Conservation (phyloP, 2,797 vertebrate species). For the Mus minutoides region DNA sequence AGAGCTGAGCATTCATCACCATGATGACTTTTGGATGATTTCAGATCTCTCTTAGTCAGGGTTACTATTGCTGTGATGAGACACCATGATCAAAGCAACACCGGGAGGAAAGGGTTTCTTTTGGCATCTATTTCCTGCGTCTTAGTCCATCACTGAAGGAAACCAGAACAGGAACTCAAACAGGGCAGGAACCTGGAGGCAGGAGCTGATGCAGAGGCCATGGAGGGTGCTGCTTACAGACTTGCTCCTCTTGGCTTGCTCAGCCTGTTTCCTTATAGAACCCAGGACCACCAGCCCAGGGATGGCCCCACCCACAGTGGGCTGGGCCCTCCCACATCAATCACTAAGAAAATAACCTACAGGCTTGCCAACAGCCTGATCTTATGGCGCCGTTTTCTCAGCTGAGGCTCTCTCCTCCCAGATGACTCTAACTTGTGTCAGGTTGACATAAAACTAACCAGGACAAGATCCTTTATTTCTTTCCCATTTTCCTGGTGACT, state of each 20-base stretch:
- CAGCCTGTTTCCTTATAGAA: not conserved
- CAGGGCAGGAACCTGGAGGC: not conserved
- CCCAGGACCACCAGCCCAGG: not conserved
- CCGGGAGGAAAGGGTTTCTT: not conserved
- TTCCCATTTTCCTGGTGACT: not conserved
- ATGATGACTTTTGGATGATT: not conserved
- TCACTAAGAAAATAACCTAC: not conserved
- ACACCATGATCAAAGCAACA: not conserved
- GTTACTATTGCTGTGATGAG: too few species aligned
- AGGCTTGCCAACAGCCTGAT: not conserved
- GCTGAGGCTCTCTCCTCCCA: not conserved
- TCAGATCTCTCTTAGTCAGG: not conserved
- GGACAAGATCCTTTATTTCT: not conserved
- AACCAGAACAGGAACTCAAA: not conserved
- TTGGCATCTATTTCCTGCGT: not conserved
- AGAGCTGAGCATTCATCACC: not conserved
- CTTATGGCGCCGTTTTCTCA: not conserved
- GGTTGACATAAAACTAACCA: too few species aligned
- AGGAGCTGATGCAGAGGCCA: not conserved
- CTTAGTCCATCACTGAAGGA: not conserved
- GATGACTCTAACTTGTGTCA: not conserved
- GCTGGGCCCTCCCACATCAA: not conserved
- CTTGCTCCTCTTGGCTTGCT: not conserved
- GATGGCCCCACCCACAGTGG: not conserved
- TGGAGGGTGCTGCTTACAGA: not conserved